These are phyloP conservation scores for Proales similis DNA, from an alignment of 1,140 invertebrate species.

Conservation along the genomic window DNA sequence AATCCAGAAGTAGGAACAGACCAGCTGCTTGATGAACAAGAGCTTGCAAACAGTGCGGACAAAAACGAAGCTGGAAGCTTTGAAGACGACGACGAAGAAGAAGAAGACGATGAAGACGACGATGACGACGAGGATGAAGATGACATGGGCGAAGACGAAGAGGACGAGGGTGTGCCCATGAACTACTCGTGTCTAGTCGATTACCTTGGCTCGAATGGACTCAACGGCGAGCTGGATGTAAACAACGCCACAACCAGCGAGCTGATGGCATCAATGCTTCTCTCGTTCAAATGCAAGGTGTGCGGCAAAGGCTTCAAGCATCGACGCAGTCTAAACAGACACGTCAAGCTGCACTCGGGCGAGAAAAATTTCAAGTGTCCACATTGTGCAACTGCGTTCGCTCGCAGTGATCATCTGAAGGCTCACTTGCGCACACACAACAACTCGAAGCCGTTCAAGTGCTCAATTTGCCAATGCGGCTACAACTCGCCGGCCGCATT, in stretches of 20 bases:
- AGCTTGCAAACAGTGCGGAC: constrained; percentile 39
- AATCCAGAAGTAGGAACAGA: not conserved
- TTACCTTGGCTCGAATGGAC: too few relatives aligned
- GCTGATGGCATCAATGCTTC: not conserved
- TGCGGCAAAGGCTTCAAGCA: constrained; percentile 67
- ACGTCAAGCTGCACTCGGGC: constrained; percentile 86
- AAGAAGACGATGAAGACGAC: constrained; percentile 42
- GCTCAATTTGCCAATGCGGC: not conserved
- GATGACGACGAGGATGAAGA: constrained; percentile 42
- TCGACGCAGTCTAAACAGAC: constrained; percentile 82
- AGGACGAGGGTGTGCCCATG: not conserved
- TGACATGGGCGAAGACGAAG: constrained; percentile 37
- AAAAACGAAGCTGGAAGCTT: constrained; percentile 44
- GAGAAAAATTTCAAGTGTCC: constrained; percentile 84
- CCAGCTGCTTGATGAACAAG: not conserved
- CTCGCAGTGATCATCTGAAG: constrained; percentile 85
- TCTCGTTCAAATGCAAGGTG: constrained; percentile 37
- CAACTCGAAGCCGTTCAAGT: constrained; percentile 53
- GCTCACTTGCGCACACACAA: constrained; percentile 93
- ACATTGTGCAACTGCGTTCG: constrained; percentile 83
- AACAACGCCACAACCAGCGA: constrained; percentile 2
- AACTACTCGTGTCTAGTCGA: not conserved
- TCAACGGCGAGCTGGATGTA: constrained; percentile 38
- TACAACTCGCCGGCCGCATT: constrained; percentile 4
- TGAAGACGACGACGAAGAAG: constrained; percentile 41